phyloP scores from a whole-genome alignment of 2,888 invertebrate species.

The Oconnorella tubifera region DNA sequence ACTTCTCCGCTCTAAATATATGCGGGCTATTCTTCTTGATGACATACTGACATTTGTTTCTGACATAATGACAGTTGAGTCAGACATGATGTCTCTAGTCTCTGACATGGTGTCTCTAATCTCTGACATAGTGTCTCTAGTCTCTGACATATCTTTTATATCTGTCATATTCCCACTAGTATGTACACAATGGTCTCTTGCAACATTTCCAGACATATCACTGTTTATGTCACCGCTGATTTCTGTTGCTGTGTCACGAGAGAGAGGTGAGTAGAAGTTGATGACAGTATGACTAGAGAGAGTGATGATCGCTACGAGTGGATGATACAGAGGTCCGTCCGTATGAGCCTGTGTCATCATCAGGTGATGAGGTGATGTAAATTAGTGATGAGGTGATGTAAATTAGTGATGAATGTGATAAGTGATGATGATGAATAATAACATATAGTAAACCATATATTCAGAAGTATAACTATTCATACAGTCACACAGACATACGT shows the following conservation, averaged over 20 bases:
- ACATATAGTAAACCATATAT: too few species aligned
- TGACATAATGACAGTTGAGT: neutral
- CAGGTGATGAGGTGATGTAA: too few species aligned
- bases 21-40: neutral
- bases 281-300: slow-evolving; percentile 87
- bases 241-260: slow-evolving; percentile 1
- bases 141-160: neutral
- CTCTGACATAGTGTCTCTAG: neutral
- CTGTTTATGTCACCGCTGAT: too few species aligned
- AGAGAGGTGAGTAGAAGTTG: slow-evolving; percentile 66
- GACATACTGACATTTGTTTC: neutral
- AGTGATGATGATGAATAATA: too few species aligned
- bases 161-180: too few species aligned
- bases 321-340: slow-evolving; percentile 90
- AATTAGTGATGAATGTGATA: too few species aligned
- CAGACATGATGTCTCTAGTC: neutral
- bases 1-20: neutral
- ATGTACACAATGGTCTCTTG: too few species aligned
- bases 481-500: too few species aligned
- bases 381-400: too few species aligned
- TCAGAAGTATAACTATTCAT: too few species aligned
- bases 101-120: neutral
- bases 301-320: slow-evolving; percentile 85
- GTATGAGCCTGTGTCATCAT: slow-evolving; percentile 82
- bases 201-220: too few species aligned